These are phyloP conservation scores for Nesoenas mayeri DNA, from an alignment of 2,113 vertebrate genomes.

Conservation along the genomic window DNA sequence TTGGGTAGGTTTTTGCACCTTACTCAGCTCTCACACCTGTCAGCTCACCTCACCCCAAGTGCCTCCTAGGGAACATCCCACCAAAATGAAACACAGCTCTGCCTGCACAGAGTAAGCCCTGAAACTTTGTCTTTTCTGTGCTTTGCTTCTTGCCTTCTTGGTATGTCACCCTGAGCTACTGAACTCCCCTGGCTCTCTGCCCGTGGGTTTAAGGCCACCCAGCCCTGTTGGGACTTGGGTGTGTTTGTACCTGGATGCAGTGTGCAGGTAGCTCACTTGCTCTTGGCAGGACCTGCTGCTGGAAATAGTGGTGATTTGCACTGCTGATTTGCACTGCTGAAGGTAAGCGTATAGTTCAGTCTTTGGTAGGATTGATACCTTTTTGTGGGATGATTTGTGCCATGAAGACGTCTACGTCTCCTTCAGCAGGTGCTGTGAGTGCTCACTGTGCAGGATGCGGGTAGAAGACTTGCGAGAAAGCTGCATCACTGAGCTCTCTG, in stretches of 20 bases:
- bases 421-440: rapidly evolving
- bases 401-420: rapidly evolving
- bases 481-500: not conserved
- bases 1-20: not conserved
- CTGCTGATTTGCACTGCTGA: rapidly evolving
- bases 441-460: rapidly evolving
- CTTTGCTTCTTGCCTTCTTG: not conserved
- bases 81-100: not conserved
- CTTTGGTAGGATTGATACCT: not conserved
- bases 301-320: rapidly evolving
- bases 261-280: not conserved
- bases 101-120: not conserved
- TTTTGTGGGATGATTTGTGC: not conserved
- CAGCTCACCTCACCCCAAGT: not conserved
- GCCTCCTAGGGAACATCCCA: not conserved
- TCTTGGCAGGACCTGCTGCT: too few species aligned
- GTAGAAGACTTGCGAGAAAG: not conserved
- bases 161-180: rapidly evolving
- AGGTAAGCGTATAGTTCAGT: not conserved
- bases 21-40: not conserved
- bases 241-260: rapidly evolving
- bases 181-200: rapidly evolving
- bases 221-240: not conserved
- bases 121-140: not conserved
- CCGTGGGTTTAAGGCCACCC: rapidly evolving